Base-by-base conservation (phyloP, 64 coral and sea anemone genomes). In the Acropora yongei region DNA sequence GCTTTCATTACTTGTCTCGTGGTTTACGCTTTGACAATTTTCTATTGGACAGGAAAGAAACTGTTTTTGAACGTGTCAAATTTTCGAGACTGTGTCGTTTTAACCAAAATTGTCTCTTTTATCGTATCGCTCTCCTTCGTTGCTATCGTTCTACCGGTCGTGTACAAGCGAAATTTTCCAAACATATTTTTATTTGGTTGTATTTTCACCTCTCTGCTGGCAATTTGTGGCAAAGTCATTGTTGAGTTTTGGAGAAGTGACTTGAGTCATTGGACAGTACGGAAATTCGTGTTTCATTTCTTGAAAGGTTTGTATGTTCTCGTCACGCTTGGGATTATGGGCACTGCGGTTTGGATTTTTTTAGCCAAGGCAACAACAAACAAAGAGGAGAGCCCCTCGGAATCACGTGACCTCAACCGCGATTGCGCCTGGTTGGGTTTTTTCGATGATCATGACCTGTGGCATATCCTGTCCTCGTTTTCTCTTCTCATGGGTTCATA, bases 401-500 rank as follows among this genome's bases (percentile, higher is more conserved):
- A 55, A 13, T 98, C 96, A 17, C 93, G 96, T 44, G 86, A 92
- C 16, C 77, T 87, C 17, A 98, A 98, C 82, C 57, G 75, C 12
- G 90, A 87, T 11, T 98, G 96, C 67, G 7, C 83, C 1, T 18
- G 95, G 1, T 83, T 83, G 65, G 68, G 45, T 3, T 95, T 95
- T 76, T 95, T 90, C 55, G 93, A 91, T 41, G 60, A 82, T 44
- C 93, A 95, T 30, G 93, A 95, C 81, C 17, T 82, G 10, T 95
- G 93, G 93, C 93, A 95, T 44, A 95, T 95, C 7, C 10, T 91
- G 77, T 95, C 93, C 3, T 95, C 93, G 4, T 95, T 95, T 76
- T 65, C 82, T 16, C 83, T 95, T 1, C 82, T 95, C 5, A 86
- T 91, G 75, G 83, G 88, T 30, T 42, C 83, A 1, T 95, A 78